Evolutionary conservation across 2,797 vertebrate species (phyloP).

Genomic region (Epinephelus awoara): DNA sequence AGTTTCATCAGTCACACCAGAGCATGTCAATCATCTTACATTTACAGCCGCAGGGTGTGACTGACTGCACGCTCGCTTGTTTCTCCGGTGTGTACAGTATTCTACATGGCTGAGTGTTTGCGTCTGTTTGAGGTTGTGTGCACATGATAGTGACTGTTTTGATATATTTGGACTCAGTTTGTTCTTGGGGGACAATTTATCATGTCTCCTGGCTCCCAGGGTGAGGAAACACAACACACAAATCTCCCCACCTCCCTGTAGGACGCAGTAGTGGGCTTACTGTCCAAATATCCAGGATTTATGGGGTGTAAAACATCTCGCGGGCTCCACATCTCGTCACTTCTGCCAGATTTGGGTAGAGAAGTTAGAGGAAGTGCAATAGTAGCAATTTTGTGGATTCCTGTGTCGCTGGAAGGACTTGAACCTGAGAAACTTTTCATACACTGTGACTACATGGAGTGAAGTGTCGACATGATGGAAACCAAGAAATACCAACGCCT

Average conservation of each 20-base stretch:
- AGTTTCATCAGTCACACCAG: constrained; percentile 57
- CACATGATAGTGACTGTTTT: constrained; percentile 46
- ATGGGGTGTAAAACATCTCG: constrained; percentile 64
- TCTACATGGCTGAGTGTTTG: not conserved
- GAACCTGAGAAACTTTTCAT: not conserved
- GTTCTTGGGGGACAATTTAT: constrained; percentile 70
- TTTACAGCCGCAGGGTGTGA: constrained; percentile 17
- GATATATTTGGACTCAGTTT: constrained; percentile 68
- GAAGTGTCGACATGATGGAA: not conserved
- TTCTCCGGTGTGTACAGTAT: not conserved
- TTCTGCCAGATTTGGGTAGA: constrained; percentile 22
- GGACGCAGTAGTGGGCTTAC: constrained; percentile 52
- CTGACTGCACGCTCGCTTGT: not conserved
- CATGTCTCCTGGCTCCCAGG: constrained; percentile 62
- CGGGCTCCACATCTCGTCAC: constrained; percentile 34
- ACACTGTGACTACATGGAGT: not conserved
- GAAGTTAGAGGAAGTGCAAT: constrained; percentile 20
- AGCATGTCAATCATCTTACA: constrained; percentile 40
- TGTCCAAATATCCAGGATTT: constrained; percentile 74
- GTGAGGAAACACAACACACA: constrained; percentile 68
- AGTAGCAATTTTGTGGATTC: constrained; percentile 1
- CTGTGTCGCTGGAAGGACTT: constrained; percentile 4
- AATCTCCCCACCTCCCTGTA: constrained; percentile 64
- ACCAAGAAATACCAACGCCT: not conserved
- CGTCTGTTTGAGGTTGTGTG: constrained; percentile 3